Base-by-base conservation (phyloP, 2,888 invertebrate species). In the Chloroclysta siterata region DNA sequence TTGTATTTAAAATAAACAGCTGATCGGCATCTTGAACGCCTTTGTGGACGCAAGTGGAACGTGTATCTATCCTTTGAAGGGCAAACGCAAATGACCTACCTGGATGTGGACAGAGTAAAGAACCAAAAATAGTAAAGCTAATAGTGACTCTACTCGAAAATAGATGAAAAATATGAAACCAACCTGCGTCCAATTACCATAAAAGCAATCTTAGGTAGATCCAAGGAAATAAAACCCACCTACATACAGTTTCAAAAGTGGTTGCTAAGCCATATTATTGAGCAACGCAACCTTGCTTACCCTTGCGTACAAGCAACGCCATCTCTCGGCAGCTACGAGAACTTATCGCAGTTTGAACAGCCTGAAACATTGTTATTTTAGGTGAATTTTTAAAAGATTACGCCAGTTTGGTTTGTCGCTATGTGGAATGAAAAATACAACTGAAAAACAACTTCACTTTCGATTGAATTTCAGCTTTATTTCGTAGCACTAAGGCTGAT, bases 221-320 rank as follows among this genome's bases (percentile, higher is more conserved):
- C 62, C 63, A 64, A 60, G 63, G 51, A 71, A 68, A 72, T 72
- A 69, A 66, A 60, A 56, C 51, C 68, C 65, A 73, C 73, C 65
- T 65, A 57, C 67, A 65, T 71, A 68, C 72, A 71, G 71, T 72
- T 72, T 71, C 63, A 60, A 72, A 70, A 68, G 53, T 52, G 77
- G 80, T 81, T 80, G 75, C 79, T 60, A 78, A 46, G 77, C 65
- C 53, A 33, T n/a, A 48, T 53, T 53, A 48, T 53, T 53, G 44
- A 6, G 60, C 53, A 57, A 57, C n/a, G 15, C 57, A 52, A 39
- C 14, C 8, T 50, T 13, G 29, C 48, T 28, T 29, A 14, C 22
- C 8, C n/a, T n/a, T 36, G 71, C 78, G 11, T 3, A 28, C 65
- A 69, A 77, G 41, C 4, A 39, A 11, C 80, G 85, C 82, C 87